Evolutionary conservation across 2,888 invertebrate species (phyloP), one percentile per base, ranked within the genome.

Genomic region (Tinea pellionella): DNA sequence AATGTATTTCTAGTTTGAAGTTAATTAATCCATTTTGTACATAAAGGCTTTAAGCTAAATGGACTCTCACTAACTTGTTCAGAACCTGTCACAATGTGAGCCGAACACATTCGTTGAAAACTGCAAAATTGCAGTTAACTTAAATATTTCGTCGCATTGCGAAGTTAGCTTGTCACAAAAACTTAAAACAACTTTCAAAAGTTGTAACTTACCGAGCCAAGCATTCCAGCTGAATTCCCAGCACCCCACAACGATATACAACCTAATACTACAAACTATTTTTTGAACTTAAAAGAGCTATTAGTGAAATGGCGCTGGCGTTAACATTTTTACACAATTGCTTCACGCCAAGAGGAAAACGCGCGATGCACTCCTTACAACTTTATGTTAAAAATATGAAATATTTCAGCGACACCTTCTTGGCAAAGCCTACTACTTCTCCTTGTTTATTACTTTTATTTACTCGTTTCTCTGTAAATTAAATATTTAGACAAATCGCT

Each of bases 151-250:
- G 67, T 67, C 64, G 65, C 62, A 69, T 63, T 63, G 64, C 66
- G 61, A 68, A 79, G 77, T 78, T 74, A 70, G 72, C 73, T 71
- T 78, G 78, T 81, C 79, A 75, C 76, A 78, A 78, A 78, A 81
- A 80, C 78, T 80, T 81, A 73, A 66, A 67, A 62, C 63, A 62
- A 65, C 63, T 64, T 61, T 61, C 63, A 63, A 62, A 65, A 68
- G 64, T 67, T 65, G 64, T 51, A 59, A 60, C 60, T 63, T 47
- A 24, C 64, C 64, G 63, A 64, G 67, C 65, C 63, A 61, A 66
- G 65, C 62, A 62, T 63, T 65, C 63, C 61, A 59, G 61, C 61
- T 55, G 56, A 60, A 51, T 56, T 29, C 56, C 55, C 41, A 55
- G 13, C 11, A 19, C 61, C 61, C 61, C 62, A 29, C 43, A 41